Evolutionary conservation across 2,888 invertebrate genomes (phyloP), one percentile per base, ranked within the genome.

Genomic region (Glyphotaelius pellucidus): DNA sequence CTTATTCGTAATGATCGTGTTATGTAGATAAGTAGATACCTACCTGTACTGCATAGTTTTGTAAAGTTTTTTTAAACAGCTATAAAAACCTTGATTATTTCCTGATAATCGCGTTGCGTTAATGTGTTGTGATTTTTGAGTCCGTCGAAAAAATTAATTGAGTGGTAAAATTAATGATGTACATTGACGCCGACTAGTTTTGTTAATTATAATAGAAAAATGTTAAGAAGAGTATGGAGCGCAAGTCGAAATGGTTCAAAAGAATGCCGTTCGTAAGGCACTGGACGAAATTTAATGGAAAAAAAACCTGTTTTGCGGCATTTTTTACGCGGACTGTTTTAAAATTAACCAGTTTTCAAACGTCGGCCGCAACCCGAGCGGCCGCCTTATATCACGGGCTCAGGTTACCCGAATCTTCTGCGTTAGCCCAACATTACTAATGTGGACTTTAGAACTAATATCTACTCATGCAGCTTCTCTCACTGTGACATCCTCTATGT

Each of bases 271-370:
- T 32, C 52, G 52, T 52, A 31, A 30, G 67, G 87, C 87, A 87
- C 30, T 52, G 31, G 52, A 87, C 52, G 87, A 87, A 87, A 87
- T 87, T 87, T 87, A 52, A 87, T 87, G 87, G 31, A 84, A 84
- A 52, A 81, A 87, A 87, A 87, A 87, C 87, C 87, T 32, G 87
- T 87, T 85, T 85, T 38, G 85, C 85, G 85, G 85, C 85, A 85
- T 85, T 85, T 84, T 85, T 85, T 85, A 85, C 42, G 42, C 85
- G 85, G 38, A 42, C 85, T 42, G 42, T 85, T 47, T 52, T 67
- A 47, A 87, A 87, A 87, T 87, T 52, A 87, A 87, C 87, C 87
- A 47, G 87, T 87, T 87, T 87, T 52, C 52, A 47, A 52, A 87
- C 87, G 52, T n/a, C 25, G 52, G 12, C 52, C 87, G 87, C 87